A percentile compares a stretch with the other conserved stretches of the same genome.
phyloP scores from a whole-genome alignment of 2,888 invertebrate species.

The Folsomia candida region DNA sequence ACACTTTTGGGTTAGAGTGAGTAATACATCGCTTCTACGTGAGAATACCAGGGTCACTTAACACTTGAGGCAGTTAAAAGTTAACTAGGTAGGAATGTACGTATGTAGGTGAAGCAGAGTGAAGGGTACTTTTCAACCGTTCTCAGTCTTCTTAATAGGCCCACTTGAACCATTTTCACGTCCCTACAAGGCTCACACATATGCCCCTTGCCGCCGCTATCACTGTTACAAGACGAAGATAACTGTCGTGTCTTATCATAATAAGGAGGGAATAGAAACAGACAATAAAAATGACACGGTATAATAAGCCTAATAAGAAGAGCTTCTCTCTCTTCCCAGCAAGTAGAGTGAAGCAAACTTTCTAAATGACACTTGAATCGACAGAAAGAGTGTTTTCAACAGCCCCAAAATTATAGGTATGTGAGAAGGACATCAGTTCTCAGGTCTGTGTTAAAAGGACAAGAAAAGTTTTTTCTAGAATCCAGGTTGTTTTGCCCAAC shows the following conservation, averaged over 20 bases:
- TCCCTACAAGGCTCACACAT: too few species aligned
- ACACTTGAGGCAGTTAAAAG: conserved; percentile 3
- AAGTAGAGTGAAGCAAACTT: neutral
- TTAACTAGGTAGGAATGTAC: too few species aligned
- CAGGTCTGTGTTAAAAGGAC: neutral
- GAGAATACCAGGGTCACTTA: conserved; percentile 7
- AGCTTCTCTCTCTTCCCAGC: neutral
- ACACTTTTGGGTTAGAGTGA: conserved; percentile 19
- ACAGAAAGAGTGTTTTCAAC: conserved; percentile 27
- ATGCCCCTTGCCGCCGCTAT: too few species aligned
- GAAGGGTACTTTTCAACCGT: neutral
- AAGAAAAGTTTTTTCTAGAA: too few species aligned
- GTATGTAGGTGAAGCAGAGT: neutral
- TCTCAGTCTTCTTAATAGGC: too few species aligned
- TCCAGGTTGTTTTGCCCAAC: neutral
- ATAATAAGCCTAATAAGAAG: neutral
- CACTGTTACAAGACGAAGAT: too few species aligned
- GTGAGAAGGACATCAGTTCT: conserved; percentile 8
- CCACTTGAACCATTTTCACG: too few species aligned
- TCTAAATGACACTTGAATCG: conserved; percentile 34
- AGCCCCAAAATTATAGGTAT: conserved; percentile 17
- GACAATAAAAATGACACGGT: neutral
- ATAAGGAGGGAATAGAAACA: neutral
- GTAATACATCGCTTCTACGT: neutral
- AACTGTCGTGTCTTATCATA: neutral